Conservation (phyloP, 2,888 invertebrate species). For the Neocrepidodera transversa region DNA sequence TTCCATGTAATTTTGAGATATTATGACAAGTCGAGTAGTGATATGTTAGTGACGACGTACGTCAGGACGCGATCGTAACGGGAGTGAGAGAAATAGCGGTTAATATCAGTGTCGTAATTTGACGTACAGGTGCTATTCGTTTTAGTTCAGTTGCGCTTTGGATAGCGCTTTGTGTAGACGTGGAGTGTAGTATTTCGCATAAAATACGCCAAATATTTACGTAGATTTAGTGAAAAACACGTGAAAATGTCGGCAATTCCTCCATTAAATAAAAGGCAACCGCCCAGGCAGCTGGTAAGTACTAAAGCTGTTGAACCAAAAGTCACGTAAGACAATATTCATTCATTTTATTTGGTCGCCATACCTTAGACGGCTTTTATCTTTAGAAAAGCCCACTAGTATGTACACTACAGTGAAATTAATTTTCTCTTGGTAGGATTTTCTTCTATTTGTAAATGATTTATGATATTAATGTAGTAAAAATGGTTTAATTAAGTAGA, state of each 20-base stretch:
- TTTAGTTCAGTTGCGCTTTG: constrained; percentile 56
- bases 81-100: constrained; percentile 21
- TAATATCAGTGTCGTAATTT: constrained; percentile 24
- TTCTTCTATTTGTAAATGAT: constrained; percentile 6
- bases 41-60: constrained; percentile 18
- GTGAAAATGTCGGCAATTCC: constrained; percentile 55
- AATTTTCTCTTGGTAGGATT: constrained; percentile 21
- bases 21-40: constrained; percentile 27
- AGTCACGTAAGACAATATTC: constrained; percentile 65
- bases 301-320: constrained; percentile 65
- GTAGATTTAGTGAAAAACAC: constrained; percentile 55
- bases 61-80: not conserved
- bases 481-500: constrained; percentile 22
- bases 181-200: constrained; percentile 41
- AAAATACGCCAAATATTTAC: constrained; percentile 49
- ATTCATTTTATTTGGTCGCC: constrained; percentile 48
- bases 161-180: constrained; percentile 52
- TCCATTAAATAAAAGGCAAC: constrained; percentile 67
- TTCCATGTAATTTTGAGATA: constrained; percentile 22
- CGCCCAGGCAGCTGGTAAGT: constrained; percentile 70
- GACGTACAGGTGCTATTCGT: constrained; percentile 35
- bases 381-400: constrained; percentile 35
- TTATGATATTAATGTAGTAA: constrained; percentile 20
- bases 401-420: constrained; percentile 22
- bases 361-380: constrained; percentile 47